phyloP scores from a whole-genome alignment of 2,797 vertebrate genomes.

The Meriones psammophilus region DNA sequence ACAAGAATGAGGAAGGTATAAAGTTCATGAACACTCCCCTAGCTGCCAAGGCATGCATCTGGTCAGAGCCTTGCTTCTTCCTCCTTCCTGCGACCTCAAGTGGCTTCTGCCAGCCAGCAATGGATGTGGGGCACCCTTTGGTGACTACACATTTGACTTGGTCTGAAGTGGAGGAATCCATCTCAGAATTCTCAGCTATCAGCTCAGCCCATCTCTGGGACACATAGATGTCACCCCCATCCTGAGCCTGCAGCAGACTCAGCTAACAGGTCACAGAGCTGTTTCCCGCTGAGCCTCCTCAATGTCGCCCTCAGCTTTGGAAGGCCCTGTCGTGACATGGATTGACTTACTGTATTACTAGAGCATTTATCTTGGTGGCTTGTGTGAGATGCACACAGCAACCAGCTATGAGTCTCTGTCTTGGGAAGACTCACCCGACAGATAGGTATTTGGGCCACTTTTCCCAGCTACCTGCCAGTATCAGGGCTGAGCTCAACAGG shows the following conservation, averaged over 20 bases:
- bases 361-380: not conserved
- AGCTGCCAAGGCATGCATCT: not conserved
- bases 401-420: not conserved
- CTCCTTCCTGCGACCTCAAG: conserved; percentile 1
- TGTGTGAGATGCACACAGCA: not conserved
- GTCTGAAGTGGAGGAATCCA: conserved; percentile 22
- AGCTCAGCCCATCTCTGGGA: not conserved
- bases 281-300: not conserved
- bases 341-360: not conserved
- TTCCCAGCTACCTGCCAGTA: no score
- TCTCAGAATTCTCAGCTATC: not conserved
- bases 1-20: not conserved
- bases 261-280: not conserved
- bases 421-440: not conserved
- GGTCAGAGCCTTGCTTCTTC: not conserved
- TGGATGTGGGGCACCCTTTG: not conserved
- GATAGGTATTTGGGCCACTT: not conserved
- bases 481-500: not conserved
- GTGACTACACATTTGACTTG: not conserved
- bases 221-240: no score
- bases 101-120: not conserved
- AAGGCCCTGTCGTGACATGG: not conserved
- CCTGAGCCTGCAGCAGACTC: not conserved
- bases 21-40: not conserved
- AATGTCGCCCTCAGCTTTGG: not conserved